phyloP scores from a whole-genome alignment of 2,888 invertebrate species.

The Eubasilissa splendida region DNA sequence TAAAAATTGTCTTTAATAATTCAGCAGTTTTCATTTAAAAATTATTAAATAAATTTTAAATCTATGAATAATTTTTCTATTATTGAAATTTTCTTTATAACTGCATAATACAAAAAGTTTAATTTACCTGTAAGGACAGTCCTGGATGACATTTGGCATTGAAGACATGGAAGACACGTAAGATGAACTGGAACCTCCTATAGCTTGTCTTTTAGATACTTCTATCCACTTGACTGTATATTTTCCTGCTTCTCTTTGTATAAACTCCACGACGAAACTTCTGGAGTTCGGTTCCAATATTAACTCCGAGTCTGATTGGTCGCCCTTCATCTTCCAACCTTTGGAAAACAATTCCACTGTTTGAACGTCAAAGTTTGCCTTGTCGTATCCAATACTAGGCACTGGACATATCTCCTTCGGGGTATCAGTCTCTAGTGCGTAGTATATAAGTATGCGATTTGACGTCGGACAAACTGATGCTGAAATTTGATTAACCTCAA shows the following conservation, averaged over 20 bases:
- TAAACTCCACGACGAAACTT: slow-evolving; percentile 83
- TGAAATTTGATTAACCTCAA: slow-evolving; percentile 70
- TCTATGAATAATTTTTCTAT: no score
- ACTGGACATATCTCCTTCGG: slow-evolving; percentile 80
- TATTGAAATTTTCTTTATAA: no score
- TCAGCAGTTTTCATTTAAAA: no score
- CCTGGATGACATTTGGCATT: slow-evolving; percentile 71
- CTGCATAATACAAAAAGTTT: background rate
- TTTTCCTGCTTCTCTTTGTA: slow-evolving; percentile 81
- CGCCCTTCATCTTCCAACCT: slow-evolving; percentile 75
- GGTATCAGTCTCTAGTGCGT: slow-evolving; percentile 77
- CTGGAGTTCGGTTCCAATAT: slow-evolving; percentile 74
- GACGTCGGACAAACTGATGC: slow-evolving; percentile 77
- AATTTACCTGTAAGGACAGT: slow-evolving; percentile 79
- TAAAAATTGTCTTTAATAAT: no score
- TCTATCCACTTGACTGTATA: slow-evolving; percentile 87
- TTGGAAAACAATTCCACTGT: slow-evolving; percentile 81
- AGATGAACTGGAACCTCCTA: slow-evolving; percentile 68
- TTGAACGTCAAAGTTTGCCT: slow-evolving; percentile 63
- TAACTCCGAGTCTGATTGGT: slow-evolving; percentile 62
- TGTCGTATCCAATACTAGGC: slow-evolving; percentile 61
- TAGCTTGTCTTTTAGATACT: slow-evolving; percentile 78
- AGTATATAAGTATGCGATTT: slow-evolving; percentile 82
- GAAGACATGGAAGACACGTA: slow-evolving; percentile 68
- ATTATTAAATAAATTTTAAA: no score